A percentile compares a stretch with the other conserved stretches of the same genome.
These are phyloP conservation scores for Naja naja DNA, from an alignment of 2,113 vertebrate species.

Conservation along the genomic window DNA sequence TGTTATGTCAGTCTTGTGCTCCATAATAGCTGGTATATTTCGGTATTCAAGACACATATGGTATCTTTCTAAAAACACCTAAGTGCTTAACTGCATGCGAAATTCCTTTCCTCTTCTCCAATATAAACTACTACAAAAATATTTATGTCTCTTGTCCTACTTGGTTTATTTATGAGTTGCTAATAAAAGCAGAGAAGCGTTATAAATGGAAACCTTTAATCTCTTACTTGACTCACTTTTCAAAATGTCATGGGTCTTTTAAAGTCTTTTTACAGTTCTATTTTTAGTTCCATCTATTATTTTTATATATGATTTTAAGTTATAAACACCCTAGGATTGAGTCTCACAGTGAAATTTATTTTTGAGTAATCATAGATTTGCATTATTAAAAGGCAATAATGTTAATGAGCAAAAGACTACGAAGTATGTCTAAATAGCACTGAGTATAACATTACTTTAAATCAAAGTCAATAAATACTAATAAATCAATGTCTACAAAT, in stretches of 20 bases:
- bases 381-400: not conserved
- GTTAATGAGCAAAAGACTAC: not conserved
- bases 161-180: constrained; percentile 76
- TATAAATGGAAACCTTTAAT: constrained; percentile 74
- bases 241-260: constrained; percentile 54
- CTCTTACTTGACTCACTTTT: constrained; percentile 69
- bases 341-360: not conserved
- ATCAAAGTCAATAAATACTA: constrained; percentile 35
- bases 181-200: constrained; percentile 78
- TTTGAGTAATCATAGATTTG: not conserved
- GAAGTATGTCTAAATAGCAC: constrained; percentile 37
- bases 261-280: constrained; percentile 28
- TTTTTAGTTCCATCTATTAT: constrained; percentile 28
- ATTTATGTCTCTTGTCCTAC: constrained; percentile 74
- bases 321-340: not conserved
- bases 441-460: constrained; percentile 25
- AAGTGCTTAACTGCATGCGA: constrained; percentile 78
- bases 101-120: constrained; percentile 77
- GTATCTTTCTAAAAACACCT: constrained; percentile 69
- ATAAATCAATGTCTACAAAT: constrained; percentile 40
- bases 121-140: constrained; percentile 75
- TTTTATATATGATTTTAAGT: not conserved
- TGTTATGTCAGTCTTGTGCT: not conserved
- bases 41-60: constrained; percentile 65
- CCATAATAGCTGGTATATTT: not conserved